Conservation (phyloP, 2,113 vertebrate genomes). For the Tachysurus fulvidraco region DNA sequence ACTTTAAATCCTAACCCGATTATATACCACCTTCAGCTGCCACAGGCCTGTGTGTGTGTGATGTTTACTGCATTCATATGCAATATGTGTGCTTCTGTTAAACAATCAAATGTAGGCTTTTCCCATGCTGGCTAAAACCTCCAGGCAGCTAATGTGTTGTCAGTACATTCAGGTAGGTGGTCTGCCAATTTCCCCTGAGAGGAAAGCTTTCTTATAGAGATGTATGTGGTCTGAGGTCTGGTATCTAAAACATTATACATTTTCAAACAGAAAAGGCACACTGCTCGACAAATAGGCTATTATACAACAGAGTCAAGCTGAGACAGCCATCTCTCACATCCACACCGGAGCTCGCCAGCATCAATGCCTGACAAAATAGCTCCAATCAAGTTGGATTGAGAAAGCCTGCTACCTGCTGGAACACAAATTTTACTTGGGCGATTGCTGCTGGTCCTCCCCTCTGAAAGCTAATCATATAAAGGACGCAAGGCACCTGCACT, state of each 20-base stretch:
- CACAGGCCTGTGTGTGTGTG: background rate
- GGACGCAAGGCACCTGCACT: conserved; percentile 15
- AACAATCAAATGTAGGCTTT: conserved; percentile 32
- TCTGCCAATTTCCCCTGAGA: conserved; percentile 44
- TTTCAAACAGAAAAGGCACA: conserved; percentile 53
- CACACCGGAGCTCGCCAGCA: conserved; percentile 55
- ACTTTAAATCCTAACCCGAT: background rate
- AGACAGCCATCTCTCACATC: conserved; percentile 61
- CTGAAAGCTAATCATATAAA: conserved; percentile 16
- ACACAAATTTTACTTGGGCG: conserved; percentile 16
- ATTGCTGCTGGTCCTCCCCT: conserved; percentile 1
- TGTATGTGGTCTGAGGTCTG: conserved; percentile 54
- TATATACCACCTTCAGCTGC: background rate
- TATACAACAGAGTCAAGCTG: conserved; percentile 60
- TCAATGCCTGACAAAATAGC: conserved; percentile 53
- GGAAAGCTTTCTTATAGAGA: conserved; percentile 53
- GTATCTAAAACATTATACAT: conserved; percentile 58
- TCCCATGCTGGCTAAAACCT: conserved; percentile 18
- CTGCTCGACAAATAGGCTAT: conserved; percentile 56
- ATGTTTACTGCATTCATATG: conserved; percentile 11
- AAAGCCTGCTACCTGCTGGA: conserved; percentile 34
- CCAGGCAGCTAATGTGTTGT: conserved; percentile 44
- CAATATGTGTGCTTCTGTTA: conserved; percentile 7
- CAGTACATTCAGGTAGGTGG: conserved; percentile 33
- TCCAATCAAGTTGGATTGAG: conserved; percentile 43